phyloP scores from a whole-genome alignment of 2,797 vertebrate species.

The Mormyrops boulengeri region DNA sequence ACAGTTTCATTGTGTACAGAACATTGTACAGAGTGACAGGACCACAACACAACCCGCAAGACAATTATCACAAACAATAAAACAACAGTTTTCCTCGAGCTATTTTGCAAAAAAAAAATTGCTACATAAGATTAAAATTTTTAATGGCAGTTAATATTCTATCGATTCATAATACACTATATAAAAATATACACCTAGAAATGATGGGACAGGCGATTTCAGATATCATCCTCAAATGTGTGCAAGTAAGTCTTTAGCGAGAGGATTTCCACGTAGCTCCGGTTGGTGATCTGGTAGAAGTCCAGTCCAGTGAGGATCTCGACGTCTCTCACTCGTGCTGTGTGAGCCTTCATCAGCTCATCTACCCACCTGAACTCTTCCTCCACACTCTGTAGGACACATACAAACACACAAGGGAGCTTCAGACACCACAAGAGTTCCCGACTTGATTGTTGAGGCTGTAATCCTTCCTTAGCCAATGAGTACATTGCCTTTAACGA shows the following conservation, averaged over 20 bases:
- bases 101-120: slow-evolving; percentile 45
- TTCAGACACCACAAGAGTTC: background rate
- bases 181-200: slow-evolving; percentile 75
- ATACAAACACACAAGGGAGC: background rate
- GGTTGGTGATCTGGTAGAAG: slow-evolving; percentile 76
- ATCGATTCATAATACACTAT: slow-evolving; percentile 28
- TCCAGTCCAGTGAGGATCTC: slow-evolving; percentile 89
- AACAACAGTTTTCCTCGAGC: slow-evolving; percentile 40
- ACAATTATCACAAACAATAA: slow-evolving; percentile 33
- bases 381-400: slow-evolving; percentile 64
- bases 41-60: slow-evolving; percentile 52
- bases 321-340: slow-evolving; percentile 80
- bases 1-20: slow-evolving; percentile 20
- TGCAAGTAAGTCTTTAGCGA: slow-evolving; percentile 87
- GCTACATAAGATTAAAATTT: slow-evolving; percentile 67
- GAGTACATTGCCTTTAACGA: background rate
- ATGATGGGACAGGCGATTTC: slow-evolving; percentile 49
- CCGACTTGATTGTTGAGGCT: background rate
- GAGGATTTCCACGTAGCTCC: slow-evolving; percentile 75
- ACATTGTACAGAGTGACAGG: background rate
- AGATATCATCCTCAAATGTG: slow-evolving; percentile 87
- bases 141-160: slow-evolving; percentile 64
- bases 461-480: background rate
- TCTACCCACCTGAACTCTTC: slow-evolving; percentile 85
- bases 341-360: slow-evolving; percentile 82